These are phyloP conservation scores for Tubulanus polymorphus DNA, from an alignment of 2,888 invertebrate species.

Conservation along the genomic window DNA sequence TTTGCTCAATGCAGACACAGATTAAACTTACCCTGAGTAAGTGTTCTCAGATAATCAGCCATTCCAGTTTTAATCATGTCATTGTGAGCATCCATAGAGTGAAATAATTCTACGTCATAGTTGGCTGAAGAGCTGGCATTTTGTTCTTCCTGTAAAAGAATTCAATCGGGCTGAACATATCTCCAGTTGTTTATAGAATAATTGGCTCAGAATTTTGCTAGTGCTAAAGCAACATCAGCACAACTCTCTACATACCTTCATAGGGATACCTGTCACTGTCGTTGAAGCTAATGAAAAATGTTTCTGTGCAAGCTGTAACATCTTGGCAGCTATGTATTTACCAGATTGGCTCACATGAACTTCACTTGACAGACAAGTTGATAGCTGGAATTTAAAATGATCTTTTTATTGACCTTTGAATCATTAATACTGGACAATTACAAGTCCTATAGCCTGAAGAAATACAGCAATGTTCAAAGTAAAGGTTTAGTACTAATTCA, in stretches of 20 bases:
- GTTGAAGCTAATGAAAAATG: conserved; percentile 92
- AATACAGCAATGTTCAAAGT: too few relatives aligned
- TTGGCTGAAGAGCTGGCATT: conserved; percentile 97
- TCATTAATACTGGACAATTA: too few relatives aligned
- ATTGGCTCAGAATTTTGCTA: too few relatives aligned
- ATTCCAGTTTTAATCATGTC: conserved; percentile 62
- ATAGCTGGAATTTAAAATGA: conserved; percentile 26
- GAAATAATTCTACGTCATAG: conserved; percentile 97
- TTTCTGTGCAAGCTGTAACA: conserved; percentile 54
- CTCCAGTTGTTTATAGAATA: too few relatives aligned
- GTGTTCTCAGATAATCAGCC: too few relatives aligned
- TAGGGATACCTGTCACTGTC: conserved; percentile 94
- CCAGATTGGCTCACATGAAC: conserved; percentile 43
- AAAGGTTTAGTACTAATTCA: too few relatives aligned
- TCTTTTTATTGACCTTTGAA: too few relatives aligned
- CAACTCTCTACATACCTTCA: conserved; percentile 84
- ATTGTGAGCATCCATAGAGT: conserved; percentile 79
- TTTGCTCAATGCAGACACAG: too few relatives aligned
- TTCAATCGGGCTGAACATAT: too few relatives aligned
- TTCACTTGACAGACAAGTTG: conserved; percentile 27
- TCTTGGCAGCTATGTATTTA: conserved; percentile 39
- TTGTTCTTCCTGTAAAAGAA: conserved; percentile 74
- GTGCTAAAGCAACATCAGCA: too few relatives aligned
- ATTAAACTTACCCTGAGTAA: too few relatives aligned
- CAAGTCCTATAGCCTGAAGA: too few relatives aligned